Evolutionary conservation across 2,888 invertebrate species (phyloP).

Genomic region (Actias luna): DNA sequence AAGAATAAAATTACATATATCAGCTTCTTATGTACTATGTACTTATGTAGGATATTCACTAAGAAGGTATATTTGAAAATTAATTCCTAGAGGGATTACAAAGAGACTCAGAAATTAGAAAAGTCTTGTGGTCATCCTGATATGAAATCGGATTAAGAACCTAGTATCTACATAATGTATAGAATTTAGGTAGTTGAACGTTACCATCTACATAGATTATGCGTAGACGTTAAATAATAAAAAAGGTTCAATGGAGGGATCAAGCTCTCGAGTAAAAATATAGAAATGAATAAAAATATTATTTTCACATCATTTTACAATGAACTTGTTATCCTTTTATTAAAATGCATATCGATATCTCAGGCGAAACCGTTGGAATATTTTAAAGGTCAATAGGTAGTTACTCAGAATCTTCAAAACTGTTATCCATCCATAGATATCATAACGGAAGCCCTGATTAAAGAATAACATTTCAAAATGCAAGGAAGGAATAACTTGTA

Average conservation of each 20-base stretch:
- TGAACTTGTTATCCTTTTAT: conserved; percentile 27
- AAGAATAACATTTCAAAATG: conserved; percentile 67
- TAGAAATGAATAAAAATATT: conserved; percentile 19
- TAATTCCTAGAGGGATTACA: too few species aligned
- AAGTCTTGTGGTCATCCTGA: too few species aligned
- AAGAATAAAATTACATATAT: too few species aligned
- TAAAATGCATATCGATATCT: conserved; percentile 47
- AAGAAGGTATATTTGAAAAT: too few species aligned
- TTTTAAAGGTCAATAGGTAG: conserved; percentile 46
- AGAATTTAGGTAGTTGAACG: not conserved
- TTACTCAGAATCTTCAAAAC: conserved; percentile 47
- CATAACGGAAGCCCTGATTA: conserved; percentile 68
- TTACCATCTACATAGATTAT: not conserved
- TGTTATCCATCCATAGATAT: conserved; percentile 62
- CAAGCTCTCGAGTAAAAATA: conserved; percentile 2
- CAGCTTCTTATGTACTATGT: not conserved
- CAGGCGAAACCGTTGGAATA: conserved; percentile 57
- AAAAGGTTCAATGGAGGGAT: not conserved
- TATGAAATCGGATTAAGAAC: too few species aligned
- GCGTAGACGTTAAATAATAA: not conserved
- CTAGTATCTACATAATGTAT: too few species aligned
- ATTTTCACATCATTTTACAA: conserved; percentile 25
- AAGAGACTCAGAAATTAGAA: too few species aligned
- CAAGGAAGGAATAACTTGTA: conserved; percentile 41
- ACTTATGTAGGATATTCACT: too few species aligned